Conservation (phyloP, 2,113 vertebrate species). For the Pyxicephalus adspersus region DNA sequence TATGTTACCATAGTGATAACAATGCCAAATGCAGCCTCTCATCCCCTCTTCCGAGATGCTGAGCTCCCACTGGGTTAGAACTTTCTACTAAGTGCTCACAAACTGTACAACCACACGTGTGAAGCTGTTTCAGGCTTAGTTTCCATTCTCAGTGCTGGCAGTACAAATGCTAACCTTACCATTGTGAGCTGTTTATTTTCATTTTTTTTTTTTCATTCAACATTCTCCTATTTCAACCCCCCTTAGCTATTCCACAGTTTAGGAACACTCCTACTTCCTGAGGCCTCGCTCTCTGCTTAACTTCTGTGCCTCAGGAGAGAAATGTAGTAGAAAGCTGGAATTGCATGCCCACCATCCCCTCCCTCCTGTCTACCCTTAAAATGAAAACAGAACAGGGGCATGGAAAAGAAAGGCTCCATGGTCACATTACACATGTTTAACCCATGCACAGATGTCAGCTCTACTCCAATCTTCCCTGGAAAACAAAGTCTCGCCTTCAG, state of each 20-base stretch:
- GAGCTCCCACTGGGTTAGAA: conserved; percentile 40
- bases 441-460: conserved; percentile 39
- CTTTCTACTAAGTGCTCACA: conserved; percentile 54
- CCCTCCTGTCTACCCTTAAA: conserved; percentile 56
- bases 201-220: conserved; percentile 72
- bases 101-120: conserved; percentile 50
- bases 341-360: conserved; percentile 55
- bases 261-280: conserved; percentile 91
- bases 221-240: conserved; percentile 85
- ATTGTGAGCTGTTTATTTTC: conserved; percentile 89
- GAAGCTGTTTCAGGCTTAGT: conserved; percentile 49
- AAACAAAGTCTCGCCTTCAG: background rate
- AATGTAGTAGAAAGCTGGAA: conserved; percentile 55
- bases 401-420: conserved; percentile 33
- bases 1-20: conserved; percentile 64
- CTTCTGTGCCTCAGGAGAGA: conserved; percentile 60
- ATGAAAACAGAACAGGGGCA: conserved; percentile 60
- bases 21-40: conserved; percentile 62
- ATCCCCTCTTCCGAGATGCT: conserved; percentile 56
- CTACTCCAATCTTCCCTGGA: background rate
- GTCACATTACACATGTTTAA: conserved; percentile 48
- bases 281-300: conserved; percentile 71
- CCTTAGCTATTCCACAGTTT: conserved; percentile 67
- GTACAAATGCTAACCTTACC: conserved; percentile 63
- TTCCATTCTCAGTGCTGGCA: conserved; percentile 61